Evolutionary conservation across 2,888 invertebrate genomes (phyloP).

Genomic region (Caenorhabditis angaria): DNA sequence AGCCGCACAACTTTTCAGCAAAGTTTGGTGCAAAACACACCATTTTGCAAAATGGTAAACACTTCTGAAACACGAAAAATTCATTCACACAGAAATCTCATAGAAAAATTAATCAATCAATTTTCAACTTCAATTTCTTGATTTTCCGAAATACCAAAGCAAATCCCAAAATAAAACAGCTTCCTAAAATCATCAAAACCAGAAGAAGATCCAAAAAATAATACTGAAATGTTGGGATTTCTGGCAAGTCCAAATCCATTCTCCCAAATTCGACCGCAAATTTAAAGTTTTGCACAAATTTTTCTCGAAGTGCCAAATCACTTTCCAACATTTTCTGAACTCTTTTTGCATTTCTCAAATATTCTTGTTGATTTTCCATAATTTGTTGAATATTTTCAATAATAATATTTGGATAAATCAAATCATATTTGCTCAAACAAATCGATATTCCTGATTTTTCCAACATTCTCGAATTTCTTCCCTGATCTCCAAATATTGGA

Average conservation of each 20-base stretch:
- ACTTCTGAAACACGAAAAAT: too few species aligned
- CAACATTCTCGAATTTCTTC: conserved; percentile 38
- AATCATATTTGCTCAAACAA: conserved; percentile 32
- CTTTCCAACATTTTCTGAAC: conserved; percentile 22
- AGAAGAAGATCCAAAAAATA: conserved; percentile 12
- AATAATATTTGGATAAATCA: conserved; percentile 19
- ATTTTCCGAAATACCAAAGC: too few species aligned
- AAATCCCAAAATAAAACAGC: too few species aligned
- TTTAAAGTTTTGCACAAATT: conserved; percentile 32
- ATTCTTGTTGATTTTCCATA: conserved; percentile 19
- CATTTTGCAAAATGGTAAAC: too few species aligned
- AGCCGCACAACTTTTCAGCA: too few species aligned
- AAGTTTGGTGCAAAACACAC: too few species aligned
- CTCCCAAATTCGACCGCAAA: conserved; percentile 35
- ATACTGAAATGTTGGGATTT: conserved; percentile 27
- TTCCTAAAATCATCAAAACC: too few species aligned
- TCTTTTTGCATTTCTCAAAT: conserved; percentile 20
- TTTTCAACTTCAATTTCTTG: too few species aligned
- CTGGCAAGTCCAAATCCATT: conserved; percentile 25
- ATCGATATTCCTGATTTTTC: conserved; percentile 40
- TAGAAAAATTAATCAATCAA: too few species aligned
- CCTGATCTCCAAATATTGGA: conserved; percentile 51
- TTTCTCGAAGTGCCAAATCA: conserved; percentile 28
- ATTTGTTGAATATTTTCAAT: conserved; percentile 18
- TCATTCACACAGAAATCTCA: too few species aligned